Conservation (phyloP, 2,888 invertebrate genomes). For the Itoplectis maculator region DNA sequence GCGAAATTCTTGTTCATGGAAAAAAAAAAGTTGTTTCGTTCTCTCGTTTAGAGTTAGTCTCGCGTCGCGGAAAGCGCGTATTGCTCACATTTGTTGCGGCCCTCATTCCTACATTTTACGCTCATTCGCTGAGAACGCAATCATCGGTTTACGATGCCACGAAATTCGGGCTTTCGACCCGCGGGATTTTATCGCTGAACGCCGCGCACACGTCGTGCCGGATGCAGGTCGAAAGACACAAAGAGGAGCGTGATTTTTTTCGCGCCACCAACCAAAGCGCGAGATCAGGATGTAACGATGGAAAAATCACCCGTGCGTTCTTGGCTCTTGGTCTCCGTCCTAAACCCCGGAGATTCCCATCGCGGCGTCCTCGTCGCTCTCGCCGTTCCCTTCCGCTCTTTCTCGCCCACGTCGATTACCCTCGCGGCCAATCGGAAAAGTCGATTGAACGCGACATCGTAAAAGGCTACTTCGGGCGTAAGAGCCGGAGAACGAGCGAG, state of each 20-base stretch:
- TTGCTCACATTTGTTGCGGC: background rate
- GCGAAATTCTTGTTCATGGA: background rate
- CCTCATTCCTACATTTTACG: background rate
- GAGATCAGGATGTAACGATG: constrained; percentile 63
- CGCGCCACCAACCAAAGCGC: constrained; percentile 31
- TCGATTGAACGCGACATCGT: constrained; percentile 78
- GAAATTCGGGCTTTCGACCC: constrained; percentile 28
- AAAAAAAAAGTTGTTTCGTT: background rate
- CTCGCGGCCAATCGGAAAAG: constrained; percentile 70
- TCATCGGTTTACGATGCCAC: constrained; percentile 39
- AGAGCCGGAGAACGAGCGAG: constrained; percentile 50
- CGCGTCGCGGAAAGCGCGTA: background rate
- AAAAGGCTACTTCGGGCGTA: constrained; percentile 72
- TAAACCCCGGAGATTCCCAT: background rate
- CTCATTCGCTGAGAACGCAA: constrained; percentile 31
- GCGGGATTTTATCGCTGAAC: constrained; percentile 55
- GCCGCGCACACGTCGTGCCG: background rate
- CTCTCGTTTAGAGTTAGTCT: background rate
- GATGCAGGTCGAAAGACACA: background rate
- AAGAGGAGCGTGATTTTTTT: constrained; percentile 47
- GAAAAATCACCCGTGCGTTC: constrained; percentile 55
- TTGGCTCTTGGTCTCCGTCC: background rate
- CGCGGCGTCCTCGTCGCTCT: constrained; percentile 27
- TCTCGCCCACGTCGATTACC: constrained; percentile 60
- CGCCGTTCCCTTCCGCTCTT: constrained; percentile 32